Conservation (phyloP, 2,888 invertebrate genomes). For the Acronicta leporina region DNA sequence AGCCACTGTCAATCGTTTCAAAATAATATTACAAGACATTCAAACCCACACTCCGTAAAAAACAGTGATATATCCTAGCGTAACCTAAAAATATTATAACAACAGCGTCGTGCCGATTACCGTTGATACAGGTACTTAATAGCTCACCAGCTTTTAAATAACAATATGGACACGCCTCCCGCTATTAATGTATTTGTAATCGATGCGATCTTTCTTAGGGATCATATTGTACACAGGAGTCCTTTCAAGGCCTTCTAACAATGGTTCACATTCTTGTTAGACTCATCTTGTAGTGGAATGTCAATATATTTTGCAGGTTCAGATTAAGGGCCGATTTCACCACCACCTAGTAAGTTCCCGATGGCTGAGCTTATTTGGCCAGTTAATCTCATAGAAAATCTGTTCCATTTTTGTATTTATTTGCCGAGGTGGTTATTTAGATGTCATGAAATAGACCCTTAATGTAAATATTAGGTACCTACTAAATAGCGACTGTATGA, state of each 20-base stretch:
- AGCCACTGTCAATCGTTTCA: too few relatives aligned
- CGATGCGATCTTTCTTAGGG: slow-evolving; percentile 81
- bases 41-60: background rate
- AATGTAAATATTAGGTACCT: too few relatives aligned
- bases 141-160: slow-evolving; percentile 80
- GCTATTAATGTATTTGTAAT: slow-evolving; percentile 74
- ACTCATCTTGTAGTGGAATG: slow-evolving; percentile 23
- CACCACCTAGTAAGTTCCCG: too few relatives aligned
- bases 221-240: slow-evolving; percentile 66
- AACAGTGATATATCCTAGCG: slow-evolving; percentile 13
- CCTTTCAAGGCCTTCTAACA: slow-evolving; percentile 71
- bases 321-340: background rate
- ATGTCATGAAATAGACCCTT: too few relatives aligned
- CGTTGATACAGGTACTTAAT: slow-evolving; percentile 73
- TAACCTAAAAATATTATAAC: slow-evolving; percentile 43
- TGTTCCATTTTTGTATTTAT: too few relatives aligned
- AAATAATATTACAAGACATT: too few relatives aligned
- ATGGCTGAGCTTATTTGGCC: too few relatives aligned
- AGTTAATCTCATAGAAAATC: too few relatives aligned
- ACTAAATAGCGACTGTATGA: too few relatives aligned
- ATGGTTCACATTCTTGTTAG: slow-evolving; percentile 40
- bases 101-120: slow-evolving; percentile 74
- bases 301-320: slow-evolving; percentile 24
- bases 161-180: slow-evolving; percentile 82
- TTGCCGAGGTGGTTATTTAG: too few relatives aligned